Evolutionary conservation across 2,888 invertebrate genomes (phyloP).

Genomic region (Myopa testacea): DNA sequence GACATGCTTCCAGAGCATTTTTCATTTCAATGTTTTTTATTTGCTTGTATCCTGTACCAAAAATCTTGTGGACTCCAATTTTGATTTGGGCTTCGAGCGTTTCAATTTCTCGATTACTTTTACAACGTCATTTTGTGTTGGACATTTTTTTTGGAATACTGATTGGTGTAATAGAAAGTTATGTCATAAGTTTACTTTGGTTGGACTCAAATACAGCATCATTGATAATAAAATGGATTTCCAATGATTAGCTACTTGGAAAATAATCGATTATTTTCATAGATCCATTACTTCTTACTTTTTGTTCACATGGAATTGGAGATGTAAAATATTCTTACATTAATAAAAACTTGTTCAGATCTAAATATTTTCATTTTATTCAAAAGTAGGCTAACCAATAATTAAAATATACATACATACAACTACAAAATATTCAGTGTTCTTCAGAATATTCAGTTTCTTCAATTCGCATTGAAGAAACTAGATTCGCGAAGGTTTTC

Average conservation of each 20-base stretch:
- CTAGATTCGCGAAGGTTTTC: no score
- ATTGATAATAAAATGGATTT: conserved; percentile 3
- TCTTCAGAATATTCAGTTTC: no score
- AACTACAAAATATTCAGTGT: no score
- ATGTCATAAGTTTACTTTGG: conserved; percentile 28
- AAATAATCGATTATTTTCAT: no score
- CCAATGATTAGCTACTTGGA: not conserved
- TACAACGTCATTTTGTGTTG: conserved; percentile 87
- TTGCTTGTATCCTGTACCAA: conserved; percentile 73
- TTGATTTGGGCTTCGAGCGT: conserved; percentile 82
- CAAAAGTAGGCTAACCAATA: no score
- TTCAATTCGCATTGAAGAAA: no score
- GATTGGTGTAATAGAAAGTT: conserved; percentile 72
- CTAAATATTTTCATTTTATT: no score
- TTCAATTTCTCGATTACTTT: conserved; percentile 81
- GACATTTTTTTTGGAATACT: conserved; percentile 84
- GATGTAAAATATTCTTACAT: no score
- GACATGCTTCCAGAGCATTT: conserved; percentile 88
- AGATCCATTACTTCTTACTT: no score
- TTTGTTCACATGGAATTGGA: no score
- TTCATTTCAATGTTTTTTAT: conserved; percentile 81
- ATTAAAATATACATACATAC: no score
- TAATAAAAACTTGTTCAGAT: no score
- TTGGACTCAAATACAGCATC: not conserved
- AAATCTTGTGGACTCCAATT: conserved; percentile 74